Base-by-base conservation (phyloP, 2,113 vertebrate genomes). In the Jacana jacana region DNA sequence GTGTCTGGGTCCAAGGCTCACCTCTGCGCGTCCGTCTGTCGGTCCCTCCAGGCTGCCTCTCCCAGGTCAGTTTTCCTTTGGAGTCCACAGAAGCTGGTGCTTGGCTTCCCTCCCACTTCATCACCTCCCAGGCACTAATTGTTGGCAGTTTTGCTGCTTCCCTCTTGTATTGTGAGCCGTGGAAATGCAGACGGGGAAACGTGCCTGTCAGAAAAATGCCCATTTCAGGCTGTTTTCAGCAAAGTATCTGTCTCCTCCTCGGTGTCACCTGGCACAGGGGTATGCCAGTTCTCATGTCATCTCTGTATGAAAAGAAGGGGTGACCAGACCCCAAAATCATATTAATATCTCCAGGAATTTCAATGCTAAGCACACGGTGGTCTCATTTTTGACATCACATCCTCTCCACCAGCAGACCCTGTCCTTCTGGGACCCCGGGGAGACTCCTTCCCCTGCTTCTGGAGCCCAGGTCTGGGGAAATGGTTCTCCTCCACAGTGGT, bases 331-430 rank as follows among this genome's bases (percentile, higher is more conserved):
- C 10, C 2, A 13, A 60, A 52, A 11, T 8, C n/a, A 5, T 44
- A 6, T 33, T 14, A 27, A 1, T 8, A 12, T 16, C 18, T 60
- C 48, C 16, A 11, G 25, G 57, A 27, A 1, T 40, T 70, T 54
- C 42, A n/a, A 37, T 58, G 7, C 17, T n/a, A 12, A 3, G 19
- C n/a, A 14, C 1, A 0, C 0, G 0, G 13, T 35, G 51, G 13
- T 27, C 31, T 80, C 2, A 0, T 19, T 23, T 81, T 8, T 46
- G 11, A 10, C 33, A 25, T 52, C 9, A 15, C 4, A 2, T 37
- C 55, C n/a, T 17, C 4, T 18, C 30, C 27, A 28, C 22, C 4
- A 27, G 33, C 22, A 61, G 28, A 35, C 25, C 7, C 17, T 0
- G 2, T 46, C 17, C 15, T 20, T 8, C 25, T 1, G 17, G 17